phyloP scores from a whole-genome alignment of 2,888 invertebrate species.

The Acleris laterana region DNA sequence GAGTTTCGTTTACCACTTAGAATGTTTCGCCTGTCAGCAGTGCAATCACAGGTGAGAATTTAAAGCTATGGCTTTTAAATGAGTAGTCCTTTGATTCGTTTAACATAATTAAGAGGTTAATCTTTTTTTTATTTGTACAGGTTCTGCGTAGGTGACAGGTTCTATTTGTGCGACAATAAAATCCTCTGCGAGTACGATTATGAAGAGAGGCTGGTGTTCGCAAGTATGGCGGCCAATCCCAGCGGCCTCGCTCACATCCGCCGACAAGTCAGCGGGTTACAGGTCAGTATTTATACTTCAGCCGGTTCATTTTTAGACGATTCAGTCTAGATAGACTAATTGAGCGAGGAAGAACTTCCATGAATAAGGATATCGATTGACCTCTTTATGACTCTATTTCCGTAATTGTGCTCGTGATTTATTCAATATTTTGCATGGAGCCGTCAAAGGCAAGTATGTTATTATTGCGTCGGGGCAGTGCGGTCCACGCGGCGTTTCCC shows the following conservation, averaged over 20 bases:
- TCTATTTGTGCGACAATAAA: constrained; percentile 96
- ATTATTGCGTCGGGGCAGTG: constrained; percentile 10
- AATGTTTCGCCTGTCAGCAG: constrained; percentile 97
- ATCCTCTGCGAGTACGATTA: constrained; percentile 97
- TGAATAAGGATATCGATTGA: constrained; percentile 37
- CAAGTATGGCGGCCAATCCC: constrained; percentile 94
- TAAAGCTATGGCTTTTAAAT: not conserved
- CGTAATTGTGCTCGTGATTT: constrained; percentile 8
- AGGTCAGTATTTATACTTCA: constrained; percentile 61
- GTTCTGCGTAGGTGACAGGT: constrained; percentile 97
- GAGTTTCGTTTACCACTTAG: constrained; percentile 96
- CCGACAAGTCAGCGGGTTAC: constrained; percentile 91
- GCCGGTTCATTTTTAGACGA: constrained; percentile 40
- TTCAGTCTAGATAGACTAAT: constrained; percentile 43
- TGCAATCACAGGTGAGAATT: constrained; percentile 93
- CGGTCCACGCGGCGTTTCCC: constrained; percentile 10
- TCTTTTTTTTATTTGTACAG: constrained; percentile 75
- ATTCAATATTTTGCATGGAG: constrained; percentile 13
- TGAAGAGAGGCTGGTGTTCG: constrained; percentile 95
- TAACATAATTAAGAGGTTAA: not conserved
- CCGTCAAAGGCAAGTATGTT: not conserved
- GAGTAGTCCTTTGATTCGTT: not conserved
- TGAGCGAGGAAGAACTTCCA: constrained; percentile 20
- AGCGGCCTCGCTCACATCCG: constrained; percentile 94
- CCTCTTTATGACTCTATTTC: constrained; percentile 26